Percentiles rank a stretch among this genome's conserved stretches.
phyloP scores from a whole-genome alignment of 2,113 vertebrate genomes.

The Thomomys bottae region DNA sequence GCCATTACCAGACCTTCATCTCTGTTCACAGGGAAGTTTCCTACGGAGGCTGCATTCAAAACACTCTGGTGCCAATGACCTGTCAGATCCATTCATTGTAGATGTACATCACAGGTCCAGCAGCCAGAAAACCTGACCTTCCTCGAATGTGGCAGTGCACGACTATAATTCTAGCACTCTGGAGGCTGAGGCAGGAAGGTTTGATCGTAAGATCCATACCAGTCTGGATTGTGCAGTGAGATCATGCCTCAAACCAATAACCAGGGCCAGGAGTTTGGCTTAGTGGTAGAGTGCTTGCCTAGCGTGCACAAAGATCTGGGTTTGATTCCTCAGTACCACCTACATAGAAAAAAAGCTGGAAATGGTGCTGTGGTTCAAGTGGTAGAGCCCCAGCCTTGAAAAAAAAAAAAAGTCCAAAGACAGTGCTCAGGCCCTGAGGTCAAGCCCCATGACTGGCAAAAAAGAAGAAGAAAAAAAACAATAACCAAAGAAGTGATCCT shows the following conservation, averaged over 20 bases:
- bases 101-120: neutral
- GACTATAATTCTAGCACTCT: neutral
- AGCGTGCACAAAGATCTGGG: no score
- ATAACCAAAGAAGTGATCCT: neutral
- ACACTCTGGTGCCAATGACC: neutral
- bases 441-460: no score
- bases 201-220: neutral
- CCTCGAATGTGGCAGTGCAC: neutral
- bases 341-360: no score
- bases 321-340: no score
- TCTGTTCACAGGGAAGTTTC: conserved; percentile 38
- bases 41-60: conserved; percentile 29
- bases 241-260: neutral
- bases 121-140: neutral
- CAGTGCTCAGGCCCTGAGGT: no score
- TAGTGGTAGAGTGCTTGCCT: no score
- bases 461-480: no score
- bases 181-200: neutral
- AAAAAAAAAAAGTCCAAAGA: no score
- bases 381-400: no score
- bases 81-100: conserved; percentile 18
- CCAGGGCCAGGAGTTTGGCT: no score
- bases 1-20: neutral
- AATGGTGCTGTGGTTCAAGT: no score
- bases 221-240: neutral